phyloP scores from a whole-genome alignment of 1,140 invertebrate species.

The Homarus americanus region DNA sequence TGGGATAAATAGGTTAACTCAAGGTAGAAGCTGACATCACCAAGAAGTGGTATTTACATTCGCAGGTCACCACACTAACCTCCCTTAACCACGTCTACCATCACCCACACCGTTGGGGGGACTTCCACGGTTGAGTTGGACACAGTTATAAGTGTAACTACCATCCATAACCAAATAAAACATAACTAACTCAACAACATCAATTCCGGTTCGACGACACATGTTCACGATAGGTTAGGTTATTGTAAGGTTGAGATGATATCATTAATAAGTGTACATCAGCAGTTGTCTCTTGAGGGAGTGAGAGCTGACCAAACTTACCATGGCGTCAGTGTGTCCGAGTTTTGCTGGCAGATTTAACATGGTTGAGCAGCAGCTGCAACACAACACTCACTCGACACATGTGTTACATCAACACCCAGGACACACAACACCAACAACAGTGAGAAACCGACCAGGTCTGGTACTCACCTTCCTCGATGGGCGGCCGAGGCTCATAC shows the following conservation, averaged over 20 bases:
- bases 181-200: neutral
- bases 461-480: constrained; percentile 50
- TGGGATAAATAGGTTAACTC: no score
- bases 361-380: neutral
- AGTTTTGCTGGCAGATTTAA: no score
- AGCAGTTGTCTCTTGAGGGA: neutral
- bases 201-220: neutral
- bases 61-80: no score
- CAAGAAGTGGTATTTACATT: no score
- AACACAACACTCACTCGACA: neutral
- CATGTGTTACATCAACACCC: neutral
- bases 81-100: no score
- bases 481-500: constrained; percentile 51
- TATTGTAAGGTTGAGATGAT: neutral
- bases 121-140: no score
- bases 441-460: neutral
- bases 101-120: no score
- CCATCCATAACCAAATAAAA: no score
- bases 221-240: neutral
- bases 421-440: neutral
- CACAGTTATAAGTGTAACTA: no score
- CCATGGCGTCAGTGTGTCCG: neutral
- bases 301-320: neutral
- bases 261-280: neutral
- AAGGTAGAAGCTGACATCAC: no score